Evolutionary conservation across 2,797 vertebrate genomes (phyloP).

Genomic region (Myotis planiceps): DNA sequence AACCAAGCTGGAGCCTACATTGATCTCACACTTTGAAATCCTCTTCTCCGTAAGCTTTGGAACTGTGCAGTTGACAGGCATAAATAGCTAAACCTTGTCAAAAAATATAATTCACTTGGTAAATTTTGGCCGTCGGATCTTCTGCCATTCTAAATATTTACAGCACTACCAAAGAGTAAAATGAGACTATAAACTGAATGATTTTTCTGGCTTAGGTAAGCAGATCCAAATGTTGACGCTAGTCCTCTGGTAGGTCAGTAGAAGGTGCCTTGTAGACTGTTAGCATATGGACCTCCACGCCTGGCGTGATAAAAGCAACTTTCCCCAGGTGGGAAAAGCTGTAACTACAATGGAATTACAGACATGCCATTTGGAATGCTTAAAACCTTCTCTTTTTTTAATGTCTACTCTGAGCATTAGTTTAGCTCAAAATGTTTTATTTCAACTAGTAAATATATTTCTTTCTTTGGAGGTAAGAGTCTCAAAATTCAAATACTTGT

Average conservation of each 20-base stretch:
- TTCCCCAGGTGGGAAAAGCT: background rate
- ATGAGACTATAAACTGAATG: background rate
- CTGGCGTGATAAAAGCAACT: background rate
- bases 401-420: background rate
- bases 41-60: conserved; percentile 63
- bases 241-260: conserved; percentile 50
- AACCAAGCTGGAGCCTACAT: conserved; percentile 59
- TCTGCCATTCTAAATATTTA: conserved; percentile 38
- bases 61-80: background rate
- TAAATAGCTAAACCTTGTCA: background rate
- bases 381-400: background rate
- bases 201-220: conserved; percentile 36
- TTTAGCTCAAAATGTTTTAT: conserved; percentile 37
- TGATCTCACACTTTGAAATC: conserved; percentile 67
- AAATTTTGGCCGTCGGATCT: background rate
- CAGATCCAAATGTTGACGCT: background rate
- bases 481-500: background rate
- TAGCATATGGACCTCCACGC: background rate
- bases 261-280: conserved; percentile 72
- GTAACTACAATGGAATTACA: conserved; percentile 39
- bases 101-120: background rate
- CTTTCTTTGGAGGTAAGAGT: conserved; percentile 6
- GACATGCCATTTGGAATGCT: background rate
- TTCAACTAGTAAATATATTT: background rate
- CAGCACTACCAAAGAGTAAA: background rate